Base-by-base conservation (phyloP, 2,797 vertebrate genomes). In the Pachyuromys duprasi region DNA sequence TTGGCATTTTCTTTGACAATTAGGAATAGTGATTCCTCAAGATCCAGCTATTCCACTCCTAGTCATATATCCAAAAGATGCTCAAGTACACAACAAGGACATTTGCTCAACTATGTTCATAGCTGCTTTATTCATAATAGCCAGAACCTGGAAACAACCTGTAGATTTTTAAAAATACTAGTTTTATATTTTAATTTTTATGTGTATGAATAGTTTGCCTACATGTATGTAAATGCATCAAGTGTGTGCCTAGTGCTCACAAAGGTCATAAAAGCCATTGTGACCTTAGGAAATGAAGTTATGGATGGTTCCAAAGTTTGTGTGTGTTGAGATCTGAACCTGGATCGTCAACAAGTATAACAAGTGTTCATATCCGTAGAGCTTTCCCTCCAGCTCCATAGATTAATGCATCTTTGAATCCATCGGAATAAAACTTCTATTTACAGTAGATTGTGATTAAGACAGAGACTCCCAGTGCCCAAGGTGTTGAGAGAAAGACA, bases 191-290 rank as follows among this genome's bases (percentile, higher is more conserved):
- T 53, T 20, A 78, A 57, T 20, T 57, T 55, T 57, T 57, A 36
- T n/a, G 20, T 3, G 5, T 57, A 36, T 80, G 20, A 57, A n/a
- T 57, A 9, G 33, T 78, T 55, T 78, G 15, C 49, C 8, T 78
- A 17, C 14, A 17, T 28, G 11, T 9, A 5, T 3, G 4, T n/a
- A 55, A n/a, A 22, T 79, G 31, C 2, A 57, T 1, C 20, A 2
- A 36, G 5, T 24, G 3, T 80, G 53, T 60, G 22, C 6, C 33
- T 24, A 12, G 7, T 36, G 20, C 20, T 36, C 20, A 36, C 1
- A 80, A 4, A 80, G 12, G 20, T 36, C 78, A 57, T 18, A 80
- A 78, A 18, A 57, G 33, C 53, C 18, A 57, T 57, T 36, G n/a
- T 14, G 11, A 36, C 12, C 20, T 8, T 14, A 24, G 26, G 5